Conservation (phyloP, 2,888 invertebrate genomes). For the Sinopyrophorus schimmeli region DNA sequence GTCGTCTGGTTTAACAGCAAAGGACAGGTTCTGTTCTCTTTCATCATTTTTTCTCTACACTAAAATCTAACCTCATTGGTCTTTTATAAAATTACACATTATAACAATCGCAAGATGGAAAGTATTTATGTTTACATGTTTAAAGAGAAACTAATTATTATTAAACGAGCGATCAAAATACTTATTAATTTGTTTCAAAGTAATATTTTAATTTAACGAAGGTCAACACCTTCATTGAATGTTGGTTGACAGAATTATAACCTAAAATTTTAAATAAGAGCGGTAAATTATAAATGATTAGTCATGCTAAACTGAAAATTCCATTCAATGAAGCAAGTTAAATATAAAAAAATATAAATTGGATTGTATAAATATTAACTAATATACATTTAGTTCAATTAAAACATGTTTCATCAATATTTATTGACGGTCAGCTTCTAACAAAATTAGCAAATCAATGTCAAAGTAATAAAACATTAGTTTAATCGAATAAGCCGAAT, state of each 20-base stretch:
- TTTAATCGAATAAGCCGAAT: constrained; percentile 90
- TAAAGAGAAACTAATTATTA: too few relatives aligned
- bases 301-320: too few relatives aligned
- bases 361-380: too few relatives aligned
- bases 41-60: constrained; percentile 22
- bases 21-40: constrained; percentile 62
- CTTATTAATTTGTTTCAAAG: too few relatives aligned
- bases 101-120: too few relatives aligned
- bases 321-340: background rate
- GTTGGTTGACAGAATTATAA: too few relatives aligned
- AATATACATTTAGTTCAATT: constrained; percentile 1
- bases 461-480: constrained; percentile 1
- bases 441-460: constrained; percentile 24
- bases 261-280: too few relatives aligned
- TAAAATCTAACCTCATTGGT: constrained; percentile 33
- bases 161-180: too few relatives aligned
- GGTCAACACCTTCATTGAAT: too few relatives aligned
- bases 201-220: too few relatives aligned
- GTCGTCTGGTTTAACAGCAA: constrained; percentile 75
- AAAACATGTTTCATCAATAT: constrained; percentile 15
- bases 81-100: too few relatives aligned
- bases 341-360: constrained; percentile 2
- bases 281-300: too few relatives aligned
- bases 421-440: constrained; percentile 31
- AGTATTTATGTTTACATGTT: background rate